Base-by-base conservation (phyloP, 2,888 invertebrate species). In the Prosapia bicincta region DNA sequence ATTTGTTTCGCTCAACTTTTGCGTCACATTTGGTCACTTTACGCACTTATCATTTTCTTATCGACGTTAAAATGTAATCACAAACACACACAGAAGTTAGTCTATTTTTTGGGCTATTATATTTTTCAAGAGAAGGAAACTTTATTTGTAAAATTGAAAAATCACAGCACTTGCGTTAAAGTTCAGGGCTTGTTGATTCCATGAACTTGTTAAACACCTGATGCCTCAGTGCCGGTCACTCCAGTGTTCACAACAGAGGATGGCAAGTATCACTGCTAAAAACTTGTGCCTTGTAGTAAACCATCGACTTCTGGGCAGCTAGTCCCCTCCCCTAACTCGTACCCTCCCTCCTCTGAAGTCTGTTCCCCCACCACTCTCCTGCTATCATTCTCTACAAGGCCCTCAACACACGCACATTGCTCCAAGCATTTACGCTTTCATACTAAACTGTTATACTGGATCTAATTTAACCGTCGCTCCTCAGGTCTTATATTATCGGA, bases 221-320 rank as follows among this genome's bases (percentile, higher is more conserved):
- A 54, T 54, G 20, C 20, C 20, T n/a, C 54, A 54, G 54, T 54
- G 20, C 54, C 54, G 54, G 54, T 54, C 54, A 54, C 54, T 54
- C 20, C 3, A 54, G 54, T 54, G 54, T 54, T 54, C 54, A 54
- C 54, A 54, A 54, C 20, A 54, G 54, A 54, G 54, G 54, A 54
- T 54, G 54, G 54, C 54, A 54, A 54, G 54, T 54, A 54, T n/a
- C 54, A 54, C 54, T 54, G 54, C 54, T 54, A 54, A 54, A 54
- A 54, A 54, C 54, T 54, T 54, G 54, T 54, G 54, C 54, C 54
- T 54, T 54, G 54, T 54, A 54, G 54, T 54, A 54, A 54, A 54
- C 54, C 54, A 54, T 20, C 20, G 54, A 54, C 54, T 54, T 54
- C 54, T 54, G 54, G 54, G 54, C 54, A 54, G 54, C 54, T 54